A percentile compares a stretch with the other conserved stretches of the same genome.
phyloP scores from a whole-genome alignment of 2,797 vertebrate genomes.

The Gadopsis bispinosus region DNA sequence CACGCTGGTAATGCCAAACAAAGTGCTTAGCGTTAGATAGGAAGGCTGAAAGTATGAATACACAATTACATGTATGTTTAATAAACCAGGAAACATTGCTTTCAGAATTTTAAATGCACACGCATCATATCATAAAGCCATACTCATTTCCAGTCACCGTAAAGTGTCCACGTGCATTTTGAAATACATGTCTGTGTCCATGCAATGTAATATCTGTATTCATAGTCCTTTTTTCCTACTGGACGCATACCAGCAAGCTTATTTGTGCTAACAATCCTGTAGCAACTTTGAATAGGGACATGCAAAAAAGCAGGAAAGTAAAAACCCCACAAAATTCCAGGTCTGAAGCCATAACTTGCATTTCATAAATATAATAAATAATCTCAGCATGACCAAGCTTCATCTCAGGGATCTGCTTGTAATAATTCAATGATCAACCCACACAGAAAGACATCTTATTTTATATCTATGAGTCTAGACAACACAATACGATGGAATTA shows the following conservation, averaged over 20 bases:
- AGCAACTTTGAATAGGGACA: neutral
- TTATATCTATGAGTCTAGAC: neutral
- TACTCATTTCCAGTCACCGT: neutral
- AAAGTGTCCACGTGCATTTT: conserved; percentile 13
- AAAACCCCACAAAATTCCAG: neutral
- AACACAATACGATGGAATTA: neutral
- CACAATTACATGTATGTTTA: neutral
- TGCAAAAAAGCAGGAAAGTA: neutral
- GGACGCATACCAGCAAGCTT: neutral
- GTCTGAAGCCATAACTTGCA: neutral
- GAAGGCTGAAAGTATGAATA: neutral
- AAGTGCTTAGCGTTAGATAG: conserved; percentile 64
- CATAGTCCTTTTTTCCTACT: neutral
- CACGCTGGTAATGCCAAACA: conserved; percentile 75
- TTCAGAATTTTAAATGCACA: conserved; percentile 10
- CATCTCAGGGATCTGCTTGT: conserved; percentile 2
- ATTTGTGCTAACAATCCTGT: neutral
- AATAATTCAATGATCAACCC: neutral
- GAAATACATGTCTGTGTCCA: neutral
- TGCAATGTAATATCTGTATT: neutral
- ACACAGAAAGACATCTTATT: neutral
- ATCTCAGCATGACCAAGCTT: conserved; percentile 17
- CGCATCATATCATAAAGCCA: neutral
- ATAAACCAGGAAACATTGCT: conserved; percentile 12
- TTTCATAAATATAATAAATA: conserved; percentile 14